Base-by-base conservation (phyloP, 2,797 vertebrate species). In the Glossophaga mutica region DNA sequence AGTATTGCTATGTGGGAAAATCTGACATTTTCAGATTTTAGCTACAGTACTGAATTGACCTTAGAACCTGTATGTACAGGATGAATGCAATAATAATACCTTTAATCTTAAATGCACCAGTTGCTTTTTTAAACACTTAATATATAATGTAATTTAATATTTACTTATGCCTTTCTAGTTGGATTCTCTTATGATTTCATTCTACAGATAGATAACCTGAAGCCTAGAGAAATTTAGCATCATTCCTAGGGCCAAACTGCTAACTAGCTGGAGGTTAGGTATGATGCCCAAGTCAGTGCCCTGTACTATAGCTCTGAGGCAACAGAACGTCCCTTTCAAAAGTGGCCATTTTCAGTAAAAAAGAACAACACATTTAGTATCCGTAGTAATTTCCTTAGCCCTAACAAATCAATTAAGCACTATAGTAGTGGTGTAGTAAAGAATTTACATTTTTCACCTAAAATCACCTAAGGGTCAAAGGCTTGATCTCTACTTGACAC, bases 1-100 rank as follows among this genome's bases (percentile, higher is more conserved):
- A 74, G 26, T 44, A 68, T 46, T 82, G 15, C 24, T 78, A 29
- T 24, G 48, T 87, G 19, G 6, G 39, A 26, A 96, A 88, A 74
- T 57, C 6, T 88, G 71, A 57, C 24, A 88, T 87, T 92, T 95
- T 29, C 26, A 19, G 62, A 88, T 92, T 87, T 84, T 83, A 87
- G 42, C 59, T 62, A 91, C 0, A 11, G 21, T 22, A 71, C 3
- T 29, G 84, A 50, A 34, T 26, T 62, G 4, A 2, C 42, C 34
- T 92, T 91, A 79, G 52, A 68, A 67, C 4, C 70, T 71, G 42
- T 79, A 59, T 5, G 9, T 46, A 34, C 42, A 88, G 78, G 32
- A 48, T 26, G 57, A 88, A 42, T 55, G 10, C 5, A 87, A 34
- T 87, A 84, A 95, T 37, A 57, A 71, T 48, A 5, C 0, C 39